Evolutionary conservation across 2,888 invertebrate species (phyloP).

Genomic region (Cosmopolites sordidus): DNA sequence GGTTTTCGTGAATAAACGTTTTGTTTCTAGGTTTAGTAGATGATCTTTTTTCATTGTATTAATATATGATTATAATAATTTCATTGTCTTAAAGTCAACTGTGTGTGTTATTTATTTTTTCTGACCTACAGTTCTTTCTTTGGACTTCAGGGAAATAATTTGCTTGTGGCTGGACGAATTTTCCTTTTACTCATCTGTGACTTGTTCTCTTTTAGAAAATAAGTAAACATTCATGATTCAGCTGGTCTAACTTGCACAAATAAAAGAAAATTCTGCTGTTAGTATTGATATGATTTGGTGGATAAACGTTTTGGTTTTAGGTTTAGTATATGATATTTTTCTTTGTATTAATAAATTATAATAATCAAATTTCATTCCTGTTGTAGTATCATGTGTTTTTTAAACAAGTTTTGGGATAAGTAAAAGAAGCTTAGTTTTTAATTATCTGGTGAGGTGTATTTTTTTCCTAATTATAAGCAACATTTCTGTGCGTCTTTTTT

Average conservation of each 20-base stretch:
- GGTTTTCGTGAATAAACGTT: slow-evolving; percentile 5
- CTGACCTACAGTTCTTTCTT: no score
- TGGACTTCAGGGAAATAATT: no score
- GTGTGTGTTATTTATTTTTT: no score
- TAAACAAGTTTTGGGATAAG: slow-evolving; percentile 2
- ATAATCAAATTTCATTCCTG: slow-evolving; percentile 13
- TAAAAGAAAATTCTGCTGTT: background rate
- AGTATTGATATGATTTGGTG: slow-evolving; percentile 4
- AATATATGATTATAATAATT: background rate
- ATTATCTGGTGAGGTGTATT: background rate
- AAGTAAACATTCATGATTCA: no score
- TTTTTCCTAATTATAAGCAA: background rate
- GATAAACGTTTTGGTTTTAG: slow-evolving; percentile 4
- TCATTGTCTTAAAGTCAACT: slow-evolving; percentile 1
- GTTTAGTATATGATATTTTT: background rate
- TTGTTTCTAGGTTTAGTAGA: background rate
- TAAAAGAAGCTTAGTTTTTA: background rate
- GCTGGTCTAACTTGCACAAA: slow-evolving; percentile 7
- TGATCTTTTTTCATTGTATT: background rate
- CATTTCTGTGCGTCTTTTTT: background rate
- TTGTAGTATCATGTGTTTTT: slow-evolving; percentile 10
- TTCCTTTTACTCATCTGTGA: no score
- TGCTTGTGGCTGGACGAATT: no score
- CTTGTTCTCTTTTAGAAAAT: no score
- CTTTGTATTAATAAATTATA: background rate